These are phyloP conservation scores for Semaprochilodus insignis DNA, from an alignment of 2,797 vertebrate species.

Conservation along the genomic window DNA sequence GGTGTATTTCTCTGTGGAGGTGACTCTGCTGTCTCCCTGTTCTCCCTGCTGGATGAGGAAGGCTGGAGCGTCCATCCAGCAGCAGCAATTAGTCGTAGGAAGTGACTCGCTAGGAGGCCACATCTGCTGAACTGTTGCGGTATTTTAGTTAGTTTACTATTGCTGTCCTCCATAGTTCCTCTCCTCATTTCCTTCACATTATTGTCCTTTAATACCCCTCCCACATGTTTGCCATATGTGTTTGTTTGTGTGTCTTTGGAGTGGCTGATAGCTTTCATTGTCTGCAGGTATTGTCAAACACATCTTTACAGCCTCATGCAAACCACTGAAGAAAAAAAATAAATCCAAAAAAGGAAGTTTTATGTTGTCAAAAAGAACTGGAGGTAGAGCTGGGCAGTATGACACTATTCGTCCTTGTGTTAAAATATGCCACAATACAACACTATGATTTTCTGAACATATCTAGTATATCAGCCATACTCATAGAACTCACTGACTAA, in stretches of 20 bases:
- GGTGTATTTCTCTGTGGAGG: not conserved
- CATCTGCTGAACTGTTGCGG: slow-evolving; percentile 23
- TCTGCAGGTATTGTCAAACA: not conserved
- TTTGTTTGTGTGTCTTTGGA: slow-evolving; percentile 7
- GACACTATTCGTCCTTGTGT: too few relatives aligned
- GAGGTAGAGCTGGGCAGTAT: too few relatives aligned
- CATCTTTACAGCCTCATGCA: not conserved
- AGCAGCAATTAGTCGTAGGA: slow-evolving; percentile 36
- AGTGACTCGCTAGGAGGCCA: slow-evolving; percentile 12
- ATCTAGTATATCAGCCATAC: too few relatives aligned
- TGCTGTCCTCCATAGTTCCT: slow-evolving; percentile 20
- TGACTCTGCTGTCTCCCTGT: not conserved
- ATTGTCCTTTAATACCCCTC: slow-evolving; percentile 13
- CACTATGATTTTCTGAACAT: too few relatives aligned
- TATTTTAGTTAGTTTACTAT: slow-evolving; percentile 12
- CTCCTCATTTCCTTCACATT: slow-evolving; percentile 20
- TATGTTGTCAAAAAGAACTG: too few relatives aligned
- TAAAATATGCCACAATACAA: too few relatives aligned
- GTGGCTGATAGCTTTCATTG: not conserved
- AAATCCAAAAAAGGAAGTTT: too few relatives aligned
- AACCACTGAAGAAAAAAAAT: too few relatives aligned
- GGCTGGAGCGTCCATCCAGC: slow-evolving; percentile 12
- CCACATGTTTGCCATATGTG: not conserved
- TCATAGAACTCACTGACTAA: too few relatives aligned
- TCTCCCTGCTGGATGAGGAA: not conserved